These are phyloP conservation scores for Eumacrocentrus americanus DNA, from an alignment of 2,888 invertebrate species.

Conservation along the genomic window DNA sequence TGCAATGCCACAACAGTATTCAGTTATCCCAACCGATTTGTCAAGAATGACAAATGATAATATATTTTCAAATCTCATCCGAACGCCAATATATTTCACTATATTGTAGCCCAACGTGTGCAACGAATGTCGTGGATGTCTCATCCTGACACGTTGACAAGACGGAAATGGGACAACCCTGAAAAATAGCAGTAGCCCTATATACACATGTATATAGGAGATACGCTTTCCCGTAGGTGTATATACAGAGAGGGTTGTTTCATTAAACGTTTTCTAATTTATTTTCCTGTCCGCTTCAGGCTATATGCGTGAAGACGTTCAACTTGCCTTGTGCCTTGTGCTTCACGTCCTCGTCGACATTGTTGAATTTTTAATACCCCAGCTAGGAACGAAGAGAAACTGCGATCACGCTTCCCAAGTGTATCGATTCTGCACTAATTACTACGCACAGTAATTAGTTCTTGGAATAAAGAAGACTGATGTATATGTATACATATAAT, in stretches of 20 bases:
- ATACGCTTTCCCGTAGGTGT: conserved; percentile 7
- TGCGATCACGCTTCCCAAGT: conserved; percentile 17
- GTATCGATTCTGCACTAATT: conserved; percentile 22
- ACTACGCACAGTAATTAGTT: conserved; percentile 1
- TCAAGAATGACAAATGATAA: background rate
- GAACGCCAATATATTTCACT: background rate
- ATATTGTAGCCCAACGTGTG: background rate
- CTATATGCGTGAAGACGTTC: conserved; percentile 18
- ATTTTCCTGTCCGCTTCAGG: conserved; percentile 41
- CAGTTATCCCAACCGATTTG: background rate
- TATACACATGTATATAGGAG: too few species aligned
- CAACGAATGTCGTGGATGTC: background rate
- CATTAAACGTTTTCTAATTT: conserved; percentile 53
- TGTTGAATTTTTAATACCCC: conserved; percentile 18
- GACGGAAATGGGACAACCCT: conserved; percentile 47
- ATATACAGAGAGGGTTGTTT: conserved; percentile 38
- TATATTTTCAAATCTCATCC: background rate
- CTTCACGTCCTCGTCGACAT: conserved; percentile 11
- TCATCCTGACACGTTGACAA: conserved; percentile 2
- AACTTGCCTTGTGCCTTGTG: conserved; percentile 29
- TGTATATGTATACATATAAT: too few species aligned
- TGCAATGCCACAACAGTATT: background rate
- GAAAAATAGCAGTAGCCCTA: conserved; percentile 44
- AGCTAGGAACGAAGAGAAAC: conserved; percentile 11
- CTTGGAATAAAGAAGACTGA: background rate